These are phyloP conservation scores for Lophura nycthemera DNA, from an alignment of 2,113 vertebrate genomes.

Conservation along the genomic window DNA sequence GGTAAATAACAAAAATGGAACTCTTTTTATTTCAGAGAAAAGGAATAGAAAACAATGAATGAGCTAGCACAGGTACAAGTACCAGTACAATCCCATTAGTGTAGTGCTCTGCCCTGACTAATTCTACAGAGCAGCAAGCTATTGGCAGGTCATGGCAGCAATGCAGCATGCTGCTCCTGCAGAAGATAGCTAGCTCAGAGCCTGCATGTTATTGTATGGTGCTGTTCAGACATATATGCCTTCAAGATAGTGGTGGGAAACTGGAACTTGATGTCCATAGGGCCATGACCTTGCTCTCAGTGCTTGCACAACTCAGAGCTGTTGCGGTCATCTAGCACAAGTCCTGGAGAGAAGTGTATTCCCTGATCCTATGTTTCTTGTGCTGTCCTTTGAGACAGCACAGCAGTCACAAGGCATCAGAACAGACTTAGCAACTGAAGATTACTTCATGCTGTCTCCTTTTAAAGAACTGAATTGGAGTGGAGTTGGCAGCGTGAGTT, in stretches of 20 bases:
- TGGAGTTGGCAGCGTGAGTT: not conserved
- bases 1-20: conserved; percentile 1
- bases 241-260: not conserved
- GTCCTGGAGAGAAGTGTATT: not conserved
- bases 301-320: not conserved
- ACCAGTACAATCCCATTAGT: conserved; percentile 48
- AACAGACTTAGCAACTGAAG: not conserved
- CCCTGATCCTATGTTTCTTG: not conserved
- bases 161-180: not conserved
- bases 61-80: conserved; percentile 33
- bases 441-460: not conserved
- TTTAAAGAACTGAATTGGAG: not conserved
- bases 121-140: conserved; percentile 37
- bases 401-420: not conserved
- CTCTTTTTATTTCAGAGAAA: not conserved
- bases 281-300: not conserved
- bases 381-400: not conserved
- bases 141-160: conserved; percentile 38
- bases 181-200: not conserved
- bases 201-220: not conserved
- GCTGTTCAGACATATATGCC: not conserved
- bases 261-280: not conserved
- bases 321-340: not conserved
- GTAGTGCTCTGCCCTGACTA: conserved; percentile 1
- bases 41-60: not conserved